A percentile compares a stretch with the other conserved stretches of the same genome.
phyloP scores from a whole-genome alignment of 2,113 vertebrate species.

The Apodemus sylvaticus region DNA sequence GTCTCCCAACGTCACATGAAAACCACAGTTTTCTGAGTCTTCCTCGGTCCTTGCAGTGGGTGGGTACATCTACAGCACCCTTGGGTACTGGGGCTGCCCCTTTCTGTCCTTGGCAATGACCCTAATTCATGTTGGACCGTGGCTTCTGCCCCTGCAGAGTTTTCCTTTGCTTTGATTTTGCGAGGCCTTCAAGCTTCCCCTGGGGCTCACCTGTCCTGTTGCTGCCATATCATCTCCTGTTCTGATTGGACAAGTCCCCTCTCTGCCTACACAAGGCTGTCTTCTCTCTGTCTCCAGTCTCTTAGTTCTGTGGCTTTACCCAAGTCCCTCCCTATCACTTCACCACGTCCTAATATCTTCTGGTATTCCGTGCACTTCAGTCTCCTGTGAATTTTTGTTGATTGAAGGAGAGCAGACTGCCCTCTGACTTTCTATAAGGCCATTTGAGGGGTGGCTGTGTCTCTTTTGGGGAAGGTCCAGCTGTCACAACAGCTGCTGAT shows the following conservation, averaged over 20 bases:
- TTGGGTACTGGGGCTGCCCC: neutral
- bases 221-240: neutral
- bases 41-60: neutral
- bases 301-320: neutral
- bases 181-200: neutral
- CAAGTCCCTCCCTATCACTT: neutral
- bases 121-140: neutral
- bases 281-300: neutral
- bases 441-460: neutral
- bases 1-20: neutral
- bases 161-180: neutral
- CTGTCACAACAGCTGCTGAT: neutral
- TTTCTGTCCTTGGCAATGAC: neutral
- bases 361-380: neutral
- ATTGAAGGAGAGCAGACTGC: neutral
- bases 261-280: neutral
- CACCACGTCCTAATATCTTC: neutral
- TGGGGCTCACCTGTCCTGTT: neutral
- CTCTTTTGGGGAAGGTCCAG: neutral
- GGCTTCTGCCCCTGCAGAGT: neutral
- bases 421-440: neutral
- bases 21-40: neutral
- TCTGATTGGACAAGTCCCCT: neutral
- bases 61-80: neutral
- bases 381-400: neutral